Evolutionary conservation across 2,113 vertebrate genomes (phyloP), one percentile per base, ranked within the genome.

Genomic region (Scartelaos histophorus): DNA sequence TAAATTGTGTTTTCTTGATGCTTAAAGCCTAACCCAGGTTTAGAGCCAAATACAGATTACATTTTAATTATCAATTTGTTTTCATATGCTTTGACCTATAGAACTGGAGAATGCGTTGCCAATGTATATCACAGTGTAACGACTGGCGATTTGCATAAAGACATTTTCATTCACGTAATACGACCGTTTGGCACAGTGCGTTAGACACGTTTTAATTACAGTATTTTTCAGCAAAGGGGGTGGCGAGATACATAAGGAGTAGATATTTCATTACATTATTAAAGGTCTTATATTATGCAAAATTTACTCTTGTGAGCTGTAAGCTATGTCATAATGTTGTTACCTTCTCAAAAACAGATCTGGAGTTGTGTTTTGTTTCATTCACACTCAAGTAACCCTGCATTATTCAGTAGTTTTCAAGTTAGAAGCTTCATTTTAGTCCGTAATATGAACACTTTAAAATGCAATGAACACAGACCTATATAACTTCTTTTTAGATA

Each of bases 11-110:
- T 56, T 22, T 64, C 47, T 45, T 66, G 46, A 47, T 66, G 45
- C 22, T 25, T 24, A 0, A 67, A 78, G 75, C 73, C 21, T 47
- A 47, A 21, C 45, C 29, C 80, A 76, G 58, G 51, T 79, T 71
- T 69, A 67, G 45, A 67, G 75, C 65, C 76, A 68, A 60, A 67
- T 75, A 46, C 62, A 58, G 46, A 46, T 17, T 9, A 47, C 51
- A 19, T 60, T 38, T 67, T 13, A 15, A 49, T 25, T 22, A 25
- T 13, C 54, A 57, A 11, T 67, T 56, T 25, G 9, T 66, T 24
- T 69, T 13, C 43, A 38, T 69, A 61, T n/a, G 43, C 6, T 49
- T n/a, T 10, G 29, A 62, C 29, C 29, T 35, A 22, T 5, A 35
- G 60, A 9, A 7, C 60, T 3, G 60, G 16, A 35, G 29, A 34